phyloP scores from a whole-genome alignment of 2,113 vertebrate species.

The Butorides virescens region DNA sequence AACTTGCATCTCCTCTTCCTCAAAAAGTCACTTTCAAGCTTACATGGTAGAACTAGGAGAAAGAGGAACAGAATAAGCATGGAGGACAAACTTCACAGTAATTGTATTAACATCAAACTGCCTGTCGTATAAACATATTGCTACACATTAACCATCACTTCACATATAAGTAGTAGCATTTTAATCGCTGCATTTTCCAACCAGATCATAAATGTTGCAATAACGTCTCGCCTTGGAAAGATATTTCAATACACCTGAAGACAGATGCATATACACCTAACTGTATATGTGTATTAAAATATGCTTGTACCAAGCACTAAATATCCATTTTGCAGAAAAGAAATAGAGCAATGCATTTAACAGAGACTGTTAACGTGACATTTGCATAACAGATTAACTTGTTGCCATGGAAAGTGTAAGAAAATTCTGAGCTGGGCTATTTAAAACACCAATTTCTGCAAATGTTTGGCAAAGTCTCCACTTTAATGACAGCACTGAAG shows the following conservation, averaged over 20 bases:
- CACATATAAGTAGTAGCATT: not conserved
- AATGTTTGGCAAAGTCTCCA: not conserved
- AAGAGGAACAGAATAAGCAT: not conserved
- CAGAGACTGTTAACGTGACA: not conserved
- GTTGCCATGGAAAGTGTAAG: slow-evolving; percentile 37
- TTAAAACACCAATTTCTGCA: slow-evolving; percentile 33
- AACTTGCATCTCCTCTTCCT: not conserved
- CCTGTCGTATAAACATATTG: not conserved
- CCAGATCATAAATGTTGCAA: not conserved
- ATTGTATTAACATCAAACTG: not conserved
- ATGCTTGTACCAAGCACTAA: not conserved
- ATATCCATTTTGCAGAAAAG: not conserved
- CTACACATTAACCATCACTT: not conserved
- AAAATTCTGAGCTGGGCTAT: slow-evolving; percentile 46
- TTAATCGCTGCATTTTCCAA: not conserved
- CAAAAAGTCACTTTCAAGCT: not conserved
- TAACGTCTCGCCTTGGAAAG: not conserved
- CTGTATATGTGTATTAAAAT: not conserved
- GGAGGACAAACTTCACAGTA: not conserved
- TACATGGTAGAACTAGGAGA: not conserved
- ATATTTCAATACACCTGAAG: not conserved
- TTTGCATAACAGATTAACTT: slow-evolving; percentile 42
- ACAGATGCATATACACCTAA: not conserved
- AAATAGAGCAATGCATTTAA: not conserved
- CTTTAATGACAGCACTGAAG: not conserved